Evolutionary conservation across 1,140 invertebrate species (phyloP).

Genomic region (Lycorma delicatula): DNA sequence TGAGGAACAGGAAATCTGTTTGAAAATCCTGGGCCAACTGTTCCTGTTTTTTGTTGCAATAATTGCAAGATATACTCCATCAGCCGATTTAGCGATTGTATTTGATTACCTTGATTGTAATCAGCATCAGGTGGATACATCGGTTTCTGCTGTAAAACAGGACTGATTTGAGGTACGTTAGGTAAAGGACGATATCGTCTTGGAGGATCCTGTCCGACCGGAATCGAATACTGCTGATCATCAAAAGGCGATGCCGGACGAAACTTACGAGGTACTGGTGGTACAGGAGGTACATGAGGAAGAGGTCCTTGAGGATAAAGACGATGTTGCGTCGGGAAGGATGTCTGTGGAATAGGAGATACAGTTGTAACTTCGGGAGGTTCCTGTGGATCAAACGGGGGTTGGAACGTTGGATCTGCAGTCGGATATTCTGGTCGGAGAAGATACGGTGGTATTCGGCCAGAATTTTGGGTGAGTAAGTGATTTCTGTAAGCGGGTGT

Average conservation of each 20-base stretch:
- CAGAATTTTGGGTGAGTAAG: constrained; percentile 5
- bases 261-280: constrained; percentile 33
- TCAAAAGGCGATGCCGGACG: constrained; percentile 28
- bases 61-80: constrained; percentile 30
- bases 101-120: constrained; percentile 37
- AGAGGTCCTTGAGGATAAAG: constrained; percentile 29
- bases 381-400: not conserved
- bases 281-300: constrained; percentile 25
- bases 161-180: constrained; percentile 5
- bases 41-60: constrained; percentile 22
- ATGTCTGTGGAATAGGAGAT: constrained; percentile 26
- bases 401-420: not conserved
- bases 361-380: constrained; percentile 36
- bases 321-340: constrained; percentile 24
- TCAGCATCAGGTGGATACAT: constrained; percentile 37
- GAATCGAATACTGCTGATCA: constrained; percentile 33
- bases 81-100: constrained; percentile 35
- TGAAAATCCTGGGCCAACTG: constrained; percentile 3
- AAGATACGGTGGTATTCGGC: too few species aligned
- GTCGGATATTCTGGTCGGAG: not conserved
- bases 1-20: constrained; percentile 6
- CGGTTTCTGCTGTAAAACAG: constrained; percentile 35
- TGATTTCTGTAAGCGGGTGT: constrained; percentile 11
- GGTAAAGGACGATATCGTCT: constrained; percentile 7
- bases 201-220: not conserved